A percentile compares a stretch with the other conserved stretches of the same genome.
Conservation (phyloP, 2,113 vertebrate genomes). For the Megalops atlanticus region DNA sequence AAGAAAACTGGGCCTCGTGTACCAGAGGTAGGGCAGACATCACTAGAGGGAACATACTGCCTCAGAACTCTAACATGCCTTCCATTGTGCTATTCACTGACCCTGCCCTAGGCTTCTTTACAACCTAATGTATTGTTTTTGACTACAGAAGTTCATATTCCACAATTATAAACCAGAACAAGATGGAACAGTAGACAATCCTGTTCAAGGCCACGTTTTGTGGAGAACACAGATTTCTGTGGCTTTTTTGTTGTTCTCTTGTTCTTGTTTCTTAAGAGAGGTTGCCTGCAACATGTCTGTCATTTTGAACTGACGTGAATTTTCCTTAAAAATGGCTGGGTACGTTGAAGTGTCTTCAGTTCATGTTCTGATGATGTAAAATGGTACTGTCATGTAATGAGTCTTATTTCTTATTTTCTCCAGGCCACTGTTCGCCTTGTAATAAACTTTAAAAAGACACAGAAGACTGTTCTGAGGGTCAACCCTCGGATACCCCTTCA, state of each 20-base stretch:
- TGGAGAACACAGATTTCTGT: too few species aligned
- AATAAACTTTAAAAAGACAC: conserved; percentile 92
- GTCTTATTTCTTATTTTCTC: conserved; percentile 35
- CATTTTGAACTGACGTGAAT: too few species aligned
- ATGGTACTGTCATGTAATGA: not conserved
- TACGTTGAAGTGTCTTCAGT: too few species aligned
- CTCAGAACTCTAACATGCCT: not conserved
- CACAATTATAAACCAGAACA: too few species aligned
- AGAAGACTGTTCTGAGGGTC: conserved; percentile 91
- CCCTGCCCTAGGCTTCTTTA: not conserved
- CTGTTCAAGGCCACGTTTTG: too few species aligned
- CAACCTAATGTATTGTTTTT: too few species aligned
- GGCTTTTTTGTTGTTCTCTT: too few species aligned
- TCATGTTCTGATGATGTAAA: not conserved
- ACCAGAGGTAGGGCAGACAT: conserved; percentile 80
- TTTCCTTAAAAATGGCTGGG: too few species aligned
- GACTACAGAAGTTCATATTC: not conserved
- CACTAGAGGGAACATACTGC: not conserved
- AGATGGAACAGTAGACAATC: too few species aligned
- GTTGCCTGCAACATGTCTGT: too few species aligned
- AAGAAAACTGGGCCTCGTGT: conserved; percentile 83
- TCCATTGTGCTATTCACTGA: not conserved
- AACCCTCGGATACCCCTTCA: conserved; percentile 81
- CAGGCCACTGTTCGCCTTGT: conserved; percentile 94
- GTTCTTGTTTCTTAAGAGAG: too few species aligned